Evolutionary conservation across 2,888 invertebrate species (phyloP), one percentile per base, ranked within the genome.

Genomic region (Spialia ferax): DNA sequence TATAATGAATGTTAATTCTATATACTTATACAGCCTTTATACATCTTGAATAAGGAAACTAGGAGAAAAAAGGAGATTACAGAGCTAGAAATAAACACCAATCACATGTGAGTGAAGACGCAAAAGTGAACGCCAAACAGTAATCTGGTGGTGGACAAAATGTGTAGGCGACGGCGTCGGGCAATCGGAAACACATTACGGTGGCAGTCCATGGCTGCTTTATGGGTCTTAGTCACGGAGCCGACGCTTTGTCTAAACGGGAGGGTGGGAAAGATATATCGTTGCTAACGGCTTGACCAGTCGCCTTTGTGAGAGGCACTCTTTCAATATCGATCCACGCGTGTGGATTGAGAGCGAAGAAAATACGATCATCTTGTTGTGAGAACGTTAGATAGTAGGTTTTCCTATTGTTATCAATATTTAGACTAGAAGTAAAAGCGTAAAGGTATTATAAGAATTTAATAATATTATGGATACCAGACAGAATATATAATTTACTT

Each of bases 151-250:
- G 71, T 74, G 76, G 50, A 50, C 22, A 86, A 87, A n/a, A 89
- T 87, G 85, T 80, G 74, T 84, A 84, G 82, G 86, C 87, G 84
- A 87, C 87, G 82, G 83, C 73, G 76, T 52, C 29, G 59, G 35
- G 54, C 66, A 42, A 45, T 54, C 54, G 59, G 35, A 42, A 54
- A 45, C 60, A 54, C 54, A 55, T 55, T 29, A 52, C 50, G 13
- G 50, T 52, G 52, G 52, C 22, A 38, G 20, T 22, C 38, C 15
- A 32, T 55, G 5, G 29, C 52, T 52, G 26, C 6, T 50, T 22
- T 50, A 50, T 50, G 50, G 48, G 48, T 63, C 8, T 52, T 15
- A 63, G 76, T 76, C 80, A 81, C 79, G 80, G 66, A 75, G 73
- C 54, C 66, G 69, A 67, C 72, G 71, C 69, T 70, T 71, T 72